phyloP scores from a whole-genome alignment of 2,797 vertebrate genomes.

The Propithecus deckenii region DNA sequence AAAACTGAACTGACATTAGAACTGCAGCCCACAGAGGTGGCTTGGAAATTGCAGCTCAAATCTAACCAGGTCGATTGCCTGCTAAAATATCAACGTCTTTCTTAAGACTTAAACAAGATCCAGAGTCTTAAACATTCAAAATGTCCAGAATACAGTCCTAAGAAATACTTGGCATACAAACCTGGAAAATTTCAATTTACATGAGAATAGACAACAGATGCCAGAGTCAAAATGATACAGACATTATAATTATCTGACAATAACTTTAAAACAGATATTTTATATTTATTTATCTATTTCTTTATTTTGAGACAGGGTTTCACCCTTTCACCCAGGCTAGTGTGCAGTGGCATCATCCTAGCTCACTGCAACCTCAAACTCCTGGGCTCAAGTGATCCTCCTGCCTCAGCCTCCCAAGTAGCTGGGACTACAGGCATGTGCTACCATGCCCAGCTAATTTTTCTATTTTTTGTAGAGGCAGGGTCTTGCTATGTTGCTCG shows the following conservation, averaged over 20 bases:
- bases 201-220: slow-evolving; percentile 28
- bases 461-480: not conserved
- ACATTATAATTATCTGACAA: slow-evolving; percentile 42
- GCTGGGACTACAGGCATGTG: not conserved
- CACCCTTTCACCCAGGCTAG: not conserved
- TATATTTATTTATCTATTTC: not conserved
- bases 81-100: slow-evolving; percentile 46
- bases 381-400: not conserved
- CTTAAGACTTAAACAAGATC: not conserved
- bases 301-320: not conserved
- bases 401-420: not conserved
- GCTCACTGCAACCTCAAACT: not conserved
- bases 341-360: not conserved
- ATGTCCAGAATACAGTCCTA: not conserved
- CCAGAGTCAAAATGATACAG: slow-evolving; percentile 37
- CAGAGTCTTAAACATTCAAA: slow-evolving; percentile 7
- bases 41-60: slow-evolving; percentile 25
- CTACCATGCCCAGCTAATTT: not conserved
- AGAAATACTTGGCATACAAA: slow-evolving; percentile 24
- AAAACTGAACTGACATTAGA: not conserved
- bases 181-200: slow-evolving; percentile 31
- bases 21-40: not conserved
- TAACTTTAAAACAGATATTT: not conserved
- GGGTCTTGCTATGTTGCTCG: not conserved
- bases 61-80: not conserved